Evolutionary conservation across 92 coral and sea anemone species (phyloP), one percentile per base, ranked within the genome.

Genomic region (Palythoa grandiflora): DNA sequence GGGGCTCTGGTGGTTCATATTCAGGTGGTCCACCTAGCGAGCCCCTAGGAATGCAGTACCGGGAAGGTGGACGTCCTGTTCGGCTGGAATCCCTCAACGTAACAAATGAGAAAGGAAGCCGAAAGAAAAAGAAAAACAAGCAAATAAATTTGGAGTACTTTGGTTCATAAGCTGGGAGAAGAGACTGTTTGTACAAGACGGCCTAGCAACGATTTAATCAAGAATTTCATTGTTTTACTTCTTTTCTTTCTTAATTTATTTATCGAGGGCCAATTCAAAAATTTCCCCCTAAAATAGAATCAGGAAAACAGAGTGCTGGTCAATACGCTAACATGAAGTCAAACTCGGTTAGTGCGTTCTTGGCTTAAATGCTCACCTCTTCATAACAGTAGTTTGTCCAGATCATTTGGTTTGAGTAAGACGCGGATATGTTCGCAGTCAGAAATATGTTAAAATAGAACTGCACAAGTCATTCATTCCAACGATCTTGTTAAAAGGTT

Each of bases 71-170:
- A 68, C 89, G 99, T 78, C 99, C 99, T 16, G 92, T 93, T 50
- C 84, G 98, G 61, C 86, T 96, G 19, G 98, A 96, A 75, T 93
- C 99, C 15, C 90, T 96, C 54, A 94, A 92, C 78, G 93, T 95
- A 77, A 68, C 94, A 28, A 88, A 88, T 2, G 96, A 93, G 72
- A 93, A 89, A 66, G 96, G 93, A 54, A 92, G 91, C 13, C 96
- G 92, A 83, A 92, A 88, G 89, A 96, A 96, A 85, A 95, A 93
- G 86, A 94, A 96, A 36, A 85, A 90, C 75, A 93, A 89, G 72
- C 94, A 91, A 59, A 47, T 59, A 14, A 77, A 87, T n/a, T 28
- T 70, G 13, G 93, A 90, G 14, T 83, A 83, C 36, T 81, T 81
- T 12, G 86, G 86, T 48, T 81, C 86, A 81, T 81, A 40, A 81